A percentile compares a stretch with the other conserved stretches of the same genome.
Conservation (phyloP, 2,113 vertebrate genomes). For the Scomber colias region DNA sequence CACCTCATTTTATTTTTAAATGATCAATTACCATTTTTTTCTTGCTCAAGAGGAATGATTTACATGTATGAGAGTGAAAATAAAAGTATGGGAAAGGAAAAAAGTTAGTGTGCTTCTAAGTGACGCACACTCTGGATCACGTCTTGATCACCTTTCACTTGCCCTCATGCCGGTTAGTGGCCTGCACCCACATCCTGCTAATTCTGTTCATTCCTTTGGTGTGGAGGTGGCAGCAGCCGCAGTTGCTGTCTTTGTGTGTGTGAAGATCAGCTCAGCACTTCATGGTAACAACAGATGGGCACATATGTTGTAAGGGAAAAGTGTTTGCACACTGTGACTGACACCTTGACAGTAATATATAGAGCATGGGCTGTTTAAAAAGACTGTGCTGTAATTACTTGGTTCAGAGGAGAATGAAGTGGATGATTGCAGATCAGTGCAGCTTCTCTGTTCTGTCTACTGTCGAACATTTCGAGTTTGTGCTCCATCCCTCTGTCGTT, state of each 20-base stretch:
- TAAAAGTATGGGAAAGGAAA: background rate
- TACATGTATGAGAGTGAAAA: background rate
- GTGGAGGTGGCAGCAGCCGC: conserved; percentile 47
- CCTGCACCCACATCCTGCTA: conserved; percentile 54
- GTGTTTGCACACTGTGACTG: conserved; percentile 34
- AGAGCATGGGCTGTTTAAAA: background rate
- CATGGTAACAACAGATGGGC: conserved; percentile 73
- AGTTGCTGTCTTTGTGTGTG: conserved; percentile 38
- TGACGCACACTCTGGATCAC: conserved; percentile 27
- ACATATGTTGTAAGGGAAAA: background rate
- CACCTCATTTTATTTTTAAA: no score
- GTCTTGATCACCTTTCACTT: conserved; percentile 58
- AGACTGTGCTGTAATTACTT: conserved; percentile 6
- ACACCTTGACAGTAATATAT: conserved; percentile 6
- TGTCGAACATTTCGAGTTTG: conserved; percentile 21
- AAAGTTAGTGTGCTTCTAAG: background rate
- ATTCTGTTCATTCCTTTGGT: conserved; percentile 62
- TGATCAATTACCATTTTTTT: no score
- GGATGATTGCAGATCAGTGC: conserved; percentile 13
- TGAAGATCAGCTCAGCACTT: conserved; percentile 37
- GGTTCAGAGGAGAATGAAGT: conserved; percentile 13
- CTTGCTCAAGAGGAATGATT: background rate
- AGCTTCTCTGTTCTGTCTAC: background rate
- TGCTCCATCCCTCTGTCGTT: conserved; percentile 31
- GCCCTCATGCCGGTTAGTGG: conserved; percentile 40